Base-by-base conservation (phyloP, 2,797 vertebrate genomes). In the Cyprinella venusta region DNA sequence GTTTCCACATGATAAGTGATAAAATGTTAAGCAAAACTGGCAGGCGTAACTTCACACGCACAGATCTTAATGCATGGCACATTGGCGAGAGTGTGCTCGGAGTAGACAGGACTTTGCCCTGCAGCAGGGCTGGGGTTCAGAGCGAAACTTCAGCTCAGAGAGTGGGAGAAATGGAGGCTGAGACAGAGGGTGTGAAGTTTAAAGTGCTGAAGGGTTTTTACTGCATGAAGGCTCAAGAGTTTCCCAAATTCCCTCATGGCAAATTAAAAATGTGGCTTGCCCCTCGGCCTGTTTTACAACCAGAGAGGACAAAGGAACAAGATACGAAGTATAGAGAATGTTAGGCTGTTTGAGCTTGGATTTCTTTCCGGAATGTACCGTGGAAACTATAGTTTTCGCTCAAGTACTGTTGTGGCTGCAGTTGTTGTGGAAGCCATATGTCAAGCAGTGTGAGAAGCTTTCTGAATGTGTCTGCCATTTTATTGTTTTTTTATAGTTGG, bases 1-100 rank as follows among this genome's bases (percentile, higher is more conserved):
- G 56, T 72, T 76, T 76, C 77, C 71, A 65, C 70, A 33, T 80
- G 75, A 84, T 78, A 74, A 72, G 65, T 45, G 76, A 84, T 86
- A 69, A 82, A 77, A 77, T 56, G 72, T 80, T 76, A 64, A 80
- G 82, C 72, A 52, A 72, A 82, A 70, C 52, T 77, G 76, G 59
- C 64, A 82, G 70, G 52, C 69, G 30, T 33, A 76, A 69, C 69
- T 76, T 82, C 63, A 84, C 33, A 67, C 54, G 59, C 63, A 36
- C 78, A 63, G 71, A 68, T 67, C 36, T 61, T 59, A 33, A 68
- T 75, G 63, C 70, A 52, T 30, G 61, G 81, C 63, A 54, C 33
- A 75, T 65, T 75, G 71, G 61, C n/a, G 59, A 33, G 59, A 81
- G 70, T 21, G 33, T 68, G 80, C 24, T 75, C 33, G 8, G 63